Percentiles rank a stretch among this genome's conserved stretches.
Conservation (phyloP, 2,797 vertebrate species). For the Microchirus variegatus region DNA sequence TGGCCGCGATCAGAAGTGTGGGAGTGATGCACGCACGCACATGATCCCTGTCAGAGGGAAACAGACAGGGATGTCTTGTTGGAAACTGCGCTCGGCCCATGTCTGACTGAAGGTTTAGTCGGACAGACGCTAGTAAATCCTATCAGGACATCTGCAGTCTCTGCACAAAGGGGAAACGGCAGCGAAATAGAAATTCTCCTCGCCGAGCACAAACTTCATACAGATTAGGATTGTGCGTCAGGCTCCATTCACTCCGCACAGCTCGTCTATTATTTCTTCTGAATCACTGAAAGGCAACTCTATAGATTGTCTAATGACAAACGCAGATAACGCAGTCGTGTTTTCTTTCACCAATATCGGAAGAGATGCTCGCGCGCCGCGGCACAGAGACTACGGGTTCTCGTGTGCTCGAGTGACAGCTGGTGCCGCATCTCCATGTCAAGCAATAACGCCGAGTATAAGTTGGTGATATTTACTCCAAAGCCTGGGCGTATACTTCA, state of each 20-base stretch:
- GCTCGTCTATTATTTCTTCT: constrained; percentile 63
- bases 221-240: constrained; percentile 58
- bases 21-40: constrained; percentile 62
- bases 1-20: constrained; percentile 45
- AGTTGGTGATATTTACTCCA: constrained; percentile 6
- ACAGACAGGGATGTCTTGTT: constrained; percentile 44
- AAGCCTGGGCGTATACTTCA: constrained; percentile 3
- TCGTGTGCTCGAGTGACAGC: constrained; percentile 36
- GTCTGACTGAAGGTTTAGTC: constrained; percentile 58
- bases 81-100: constrained; percentile 36
- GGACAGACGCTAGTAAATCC: constrained; percentile 57
- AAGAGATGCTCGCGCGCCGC: constrained; percentile 21
- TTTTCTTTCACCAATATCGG: constrained; percentile 34
- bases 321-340: constrained; percentile 49
- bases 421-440: constrained; percentile 25
- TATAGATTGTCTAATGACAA: constrained; percentile 60
- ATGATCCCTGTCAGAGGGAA: constrained; percentile 50
- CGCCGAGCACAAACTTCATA: constrained; percentile 54
- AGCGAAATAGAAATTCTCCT: constrained; percentile 46
- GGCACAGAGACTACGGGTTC: constrained; percentile 43
- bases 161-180: constrained; percentile 39
- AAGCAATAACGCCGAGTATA: constrained; percentile 20
- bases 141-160: constrained; percentile 67
- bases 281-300: constrained; percentile 57
- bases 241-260: constrained; percentile 42